Conservation (phyloP, 2,888 invertebrate genomes). For the Vandiemenella viatica region DNA sequence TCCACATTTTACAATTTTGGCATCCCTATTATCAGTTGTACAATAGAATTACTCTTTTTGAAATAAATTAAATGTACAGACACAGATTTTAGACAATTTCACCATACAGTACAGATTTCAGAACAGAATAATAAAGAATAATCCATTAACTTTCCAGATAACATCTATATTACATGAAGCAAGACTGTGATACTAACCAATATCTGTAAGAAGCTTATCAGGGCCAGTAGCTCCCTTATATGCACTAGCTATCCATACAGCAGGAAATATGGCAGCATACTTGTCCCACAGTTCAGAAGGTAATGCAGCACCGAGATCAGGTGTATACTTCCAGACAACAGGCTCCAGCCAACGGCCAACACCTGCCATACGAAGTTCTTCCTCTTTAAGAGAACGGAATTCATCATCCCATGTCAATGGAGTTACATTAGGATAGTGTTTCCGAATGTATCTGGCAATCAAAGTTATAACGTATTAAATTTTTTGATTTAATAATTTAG, state of each 20-base stretch:
- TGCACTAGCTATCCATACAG: conserved; percentile 68
- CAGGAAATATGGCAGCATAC: conserved; percentile 43
- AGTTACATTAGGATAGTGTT: conserved; percentile 34
- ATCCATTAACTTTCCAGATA: too few relatives aligned
- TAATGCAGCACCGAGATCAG: conserved; percentile 28
- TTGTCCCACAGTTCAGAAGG: conserved; percentile 32
- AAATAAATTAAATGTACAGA: too few relatives aligned
- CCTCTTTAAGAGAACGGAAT: conserved; percentile 40
- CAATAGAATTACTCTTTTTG: too few relatives aligned
- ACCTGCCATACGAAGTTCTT: conserved; percentile 31
- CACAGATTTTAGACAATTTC: too few relatives aligned
- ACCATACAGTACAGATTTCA: too few relatives aligned
- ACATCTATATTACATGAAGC: too few relatives aligned
- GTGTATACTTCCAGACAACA: conserved; percentile 55
- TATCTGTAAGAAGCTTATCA: conserved; percentile 35
- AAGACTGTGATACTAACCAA: conserved; percentile 22
- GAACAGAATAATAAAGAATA: too few relatives aligned
- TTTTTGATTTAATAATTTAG: neutral
- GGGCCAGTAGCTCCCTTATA: conserved; percentile 62
- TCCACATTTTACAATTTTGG: too few relatives aligned
- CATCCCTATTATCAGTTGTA: too few relatives aligned
- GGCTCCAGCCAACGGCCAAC: conserved; percentile 41
- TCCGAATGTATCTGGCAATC: conserved; percentile 27
- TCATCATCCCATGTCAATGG: conserved; percentile 75
- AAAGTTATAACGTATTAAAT: neutral